Evolutionary conservation across 2,888 invertebrate genomes (phyloP).

Genomic region (Eupithecia vulgata): DNA sequence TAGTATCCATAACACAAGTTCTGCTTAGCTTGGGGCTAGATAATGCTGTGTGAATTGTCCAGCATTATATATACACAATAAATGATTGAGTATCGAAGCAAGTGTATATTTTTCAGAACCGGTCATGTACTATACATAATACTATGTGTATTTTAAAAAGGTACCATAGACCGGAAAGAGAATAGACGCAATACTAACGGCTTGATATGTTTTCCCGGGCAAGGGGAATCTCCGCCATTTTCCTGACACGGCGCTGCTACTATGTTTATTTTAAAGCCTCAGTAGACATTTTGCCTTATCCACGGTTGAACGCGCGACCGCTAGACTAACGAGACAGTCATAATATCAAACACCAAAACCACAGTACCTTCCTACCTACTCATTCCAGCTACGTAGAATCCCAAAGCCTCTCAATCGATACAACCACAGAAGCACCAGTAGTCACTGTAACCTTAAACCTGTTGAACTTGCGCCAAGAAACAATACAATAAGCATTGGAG

Average conservation of each 20-base stretch:
- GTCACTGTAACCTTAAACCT: constrained; percentile 49
- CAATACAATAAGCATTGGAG: background rate
- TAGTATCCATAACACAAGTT: too few species aligned
- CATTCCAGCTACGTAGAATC: background rate
- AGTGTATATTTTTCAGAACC: too few species aligned
- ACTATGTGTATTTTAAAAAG: too few species aligned
- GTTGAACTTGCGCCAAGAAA: constrained; percentile 51
- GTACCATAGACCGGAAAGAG: too few species aligned
- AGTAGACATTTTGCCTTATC: background rate
- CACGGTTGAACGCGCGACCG: background rate
- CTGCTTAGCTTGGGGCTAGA: too few species aligned
- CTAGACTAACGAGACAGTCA: constrained; percentile 1
- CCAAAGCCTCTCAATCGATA: constrained; percentile 51
- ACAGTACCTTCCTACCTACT: background rate
- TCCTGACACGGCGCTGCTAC: background rate
- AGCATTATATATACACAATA: too few species aligned
- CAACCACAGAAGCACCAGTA: constrained; percentile 23
- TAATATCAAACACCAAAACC: constrained; percentile 13
- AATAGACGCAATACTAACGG: too few species aligned
- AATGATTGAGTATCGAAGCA: too few species aligned
- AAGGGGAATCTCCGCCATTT: background rate
- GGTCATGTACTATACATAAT: too few species aligned
- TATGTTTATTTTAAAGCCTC: background rate
- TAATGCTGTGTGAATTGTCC: too few species aligned
- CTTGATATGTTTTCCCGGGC: background rate